phyloP scores from a whole-genome alignment of 1,140 invertebrate genomes.

The Phortica variegata region DNA sequence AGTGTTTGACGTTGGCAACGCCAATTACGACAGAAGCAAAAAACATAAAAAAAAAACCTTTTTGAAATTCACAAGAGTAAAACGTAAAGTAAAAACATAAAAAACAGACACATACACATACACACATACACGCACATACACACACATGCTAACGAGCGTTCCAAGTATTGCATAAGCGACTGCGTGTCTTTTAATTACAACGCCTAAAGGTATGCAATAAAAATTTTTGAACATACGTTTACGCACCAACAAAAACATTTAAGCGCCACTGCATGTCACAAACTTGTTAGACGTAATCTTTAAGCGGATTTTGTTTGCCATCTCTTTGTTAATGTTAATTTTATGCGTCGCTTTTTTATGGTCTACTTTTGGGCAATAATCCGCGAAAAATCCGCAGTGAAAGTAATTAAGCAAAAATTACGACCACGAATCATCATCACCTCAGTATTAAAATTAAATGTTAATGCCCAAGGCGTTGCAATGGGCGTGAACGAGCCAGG shows the following conservation, averaged over 20 bases:
- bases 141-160: neutral
- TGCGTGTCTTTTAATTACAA: neutral
- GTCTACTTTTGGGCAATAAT: too few species aligned
- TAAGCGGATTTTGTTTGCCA: too few species aligned
- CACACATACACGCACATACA: neutral
- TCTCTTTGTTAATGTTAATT: too few species aligned
- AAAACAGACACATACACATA: neutral
- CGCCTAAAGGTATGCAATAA: neutral
- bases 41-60: too few species aligned
- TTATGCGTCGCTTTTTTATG: too few species aligned
- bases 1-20: neutral
- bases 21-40: conserved; percentile 3
- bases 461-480: neutral
- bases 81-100: too few species aligned
- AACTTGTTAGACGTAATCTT: neutral
- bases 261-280: neutral
- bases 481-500: too few species aligned
- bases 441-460: neutral
- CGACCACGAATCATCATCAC: neutral
- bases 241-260: neutral
- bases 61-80: too few species aligned
- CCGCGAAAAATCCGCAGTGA: too few species aligned
- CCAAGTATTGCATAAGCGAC: neutral
- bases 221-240: conserved; percentile 1
- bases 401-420: neutral